Conservation (phyloP, 2,113 vertebrate genomes). For the Thunnus thynnus region DNA sequence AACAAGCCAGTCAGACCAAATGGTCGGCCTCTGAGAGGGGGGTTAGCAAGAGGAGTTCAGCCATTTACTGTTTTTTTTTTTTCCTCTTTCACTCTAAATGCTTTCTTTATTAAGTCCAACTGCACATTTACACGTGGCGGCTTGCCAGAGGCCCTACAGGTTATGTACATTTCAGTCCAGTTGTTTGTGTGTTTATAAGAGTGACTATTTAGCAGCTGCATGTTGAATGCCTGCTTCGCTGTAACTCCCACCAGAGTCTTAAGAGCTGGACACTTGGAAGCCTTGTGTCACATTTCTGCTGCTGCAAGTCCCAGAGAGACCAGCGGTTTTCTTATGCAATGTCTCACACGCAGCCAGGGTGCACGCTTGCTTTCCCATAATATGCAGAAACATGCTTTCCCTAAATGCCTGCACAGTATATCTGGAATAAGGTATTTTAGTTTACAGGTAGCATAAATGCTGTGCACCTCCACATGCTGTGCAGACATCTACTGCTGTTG, state of each 20-base stretch:
- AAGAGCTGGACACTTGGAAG: constrained; percentile 58
- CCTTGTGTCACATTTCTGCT: constrained; percentile 71
- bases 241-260: constrained; percentile 42
- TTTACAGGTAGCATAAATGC: neutral
- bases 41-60: constrained; percentile 25
- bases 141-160: constrained; percentile 51
- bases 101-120: constrained; percentile 70
- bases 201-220: constrained; percentile 63
- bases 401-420: neutral
- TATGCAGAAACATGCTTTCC: neutral
- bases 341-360: neutral
- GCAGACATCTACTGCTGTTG: neutral
- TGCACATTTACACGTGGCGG: constrained; percentile 39
- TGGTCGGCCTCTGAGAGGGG: constrained; percentile 39
- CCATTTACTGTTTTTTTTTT: constrained; percentile 31
- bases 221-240: constrained; percentile 71
- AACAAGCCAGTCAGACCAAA: constrained; percentile 62
- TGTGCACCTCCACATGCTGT: neutral
- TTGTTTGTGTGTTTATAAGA: constrained; percentile 52
- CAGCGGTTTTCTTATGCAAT: constrained; percentile 43
- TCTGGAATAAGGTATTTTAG: neutral
- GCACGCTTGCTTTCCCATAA: neutral
- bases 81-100: constrained; percentile 66
- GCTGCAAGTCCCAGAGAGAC: constrained; percentile 4
- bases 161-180: constrained; percentile 54